Evolutionary conservation across 2,113 vertebrate species (phyloP).

Genomic region (Phylloscopus trochiloides): DNA sequence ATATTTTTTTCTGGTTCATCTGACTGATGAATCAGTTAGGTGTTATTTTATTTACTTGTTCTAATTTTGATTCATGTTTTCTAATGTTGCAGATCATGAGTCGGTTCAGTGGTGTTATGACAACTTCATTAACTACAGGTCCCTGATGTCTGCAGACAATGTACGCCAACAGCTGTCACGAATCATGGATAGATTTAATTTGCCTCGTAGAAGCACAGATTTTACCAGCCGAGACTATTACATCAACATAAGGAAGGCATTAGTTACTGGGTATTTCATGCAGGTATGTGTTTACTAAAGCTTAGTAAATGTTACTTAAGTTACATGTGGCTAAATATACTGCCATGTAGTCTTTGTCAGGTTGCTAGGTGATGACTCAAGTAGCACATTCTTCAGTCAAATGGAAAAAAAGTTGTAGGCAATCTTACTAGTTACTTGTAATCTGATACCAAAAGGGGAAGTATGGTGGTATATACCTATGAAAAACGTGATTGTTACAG

Average conservation of each 20-base stretch:
- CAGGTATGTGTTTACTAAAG: slow-evolving; percentile 78
- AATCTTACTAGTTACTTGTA: neutral
- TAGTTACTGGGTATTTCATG: slow-evolving; percentile 99
- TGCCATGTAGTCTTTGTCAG: neutral
- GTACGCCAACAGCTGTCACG: slow-evolving; percentile 98
- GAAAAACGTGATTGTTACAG: neutral
- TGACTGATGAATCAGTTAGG: neutral
- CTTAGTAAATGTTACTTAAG: neutral
- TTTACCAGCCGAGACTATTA: slow-evolving; percentile 99
- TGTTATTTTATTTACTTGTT: slow-evolving; percentile 37
- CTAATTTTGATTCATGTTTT: slow-evolving; percentile 68
- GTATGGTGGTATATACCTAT: neutral
- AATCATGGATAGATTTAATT: slow-evolving; percentile 99
- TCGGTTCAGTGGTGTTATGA: slow-evolving; percentile 99
- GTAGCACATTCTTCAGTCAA: neutral
- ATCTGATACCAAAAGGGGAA: neutral
- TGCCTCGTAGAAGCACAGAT: slow-evolving; percentile 97
- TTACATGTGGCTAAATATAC: neutral
- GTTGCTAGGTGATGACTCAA: neutral
- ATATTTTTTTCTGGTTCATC: slow-evolving; percentile 4
- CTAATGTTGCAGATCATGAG: slow-evolving; percentile 88
- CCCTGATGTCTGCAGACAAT: slow-evolving; percentile 99
- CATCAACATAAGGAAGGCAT: slow-evolving; percentile 96
- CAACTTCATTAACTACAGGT: slow-evolving; percentile 99
- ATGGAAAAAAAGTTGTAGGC: neutral